Evolutionary conservation across 2,797 vertebrate species (phyloP).

Genomic region (Micrastur ruficollis): DNA sequence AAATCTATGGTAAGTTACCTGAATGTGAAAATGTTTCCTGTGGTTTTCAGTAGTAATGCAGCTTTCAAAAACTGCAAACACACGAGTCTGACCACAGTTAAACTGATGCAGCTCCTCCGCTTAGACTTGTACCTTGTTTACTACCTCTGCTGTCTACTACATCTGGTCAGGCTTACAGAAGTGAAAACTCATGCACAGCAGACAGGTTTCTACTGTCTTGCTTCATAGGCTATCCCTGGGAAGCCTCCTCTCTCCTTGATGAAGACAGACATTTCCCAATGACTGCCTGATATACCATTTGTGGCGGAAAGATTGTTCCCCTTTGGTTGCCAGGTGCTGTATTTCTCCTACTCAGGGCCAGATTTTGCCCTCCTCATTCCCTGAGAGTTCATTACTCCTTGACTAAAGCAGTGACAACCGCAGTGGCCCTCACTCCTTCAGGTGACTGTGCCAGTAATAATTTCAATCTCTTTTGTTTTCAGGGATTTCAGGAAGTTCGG

Average conservation of each 20-base stretch:
- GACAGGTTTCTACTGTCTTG: neutral
- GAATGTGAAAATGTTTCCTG: neutral
- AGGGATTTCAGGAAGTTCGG: neutral
- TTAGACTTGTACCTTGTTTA: neutral
- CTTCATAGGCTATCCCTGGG: neutral
- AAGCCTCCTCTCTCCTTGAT: neutral
- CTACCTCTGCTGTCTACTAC: neutral
- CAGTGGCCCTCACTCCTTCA: neutral
- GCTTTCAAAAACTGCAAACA: neutral
- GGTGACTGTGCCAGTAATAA: neutral
- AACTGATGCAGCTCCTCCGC: neutral
- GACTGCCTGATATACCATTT: neutral
- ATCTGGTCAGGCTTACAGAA: neutral
- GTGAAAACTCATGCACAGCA: neutral
- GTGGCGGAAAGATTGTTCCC: neutral
- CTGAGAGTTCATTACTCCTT: neutral
- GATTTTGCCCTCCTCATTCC: neutral
- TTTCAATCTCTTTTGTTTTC: neutral
- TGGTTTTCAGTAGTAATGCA: neutral
- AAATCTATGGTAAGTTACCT: neutral
- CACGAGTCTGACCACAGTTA: neutral
- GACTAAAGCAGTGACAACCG: neutral
- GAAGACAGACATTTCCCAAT: neutral
- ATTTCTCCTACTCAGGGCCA: neutral
- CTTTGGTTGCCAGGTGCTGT: neutral